A percentile compares a stretch with the other conserved stretches of the same genome.
Evolutionary conservation across 2,797 vertebrate genomes (phyloP).

Genomic region (Neostethus bicornis): DNA sequence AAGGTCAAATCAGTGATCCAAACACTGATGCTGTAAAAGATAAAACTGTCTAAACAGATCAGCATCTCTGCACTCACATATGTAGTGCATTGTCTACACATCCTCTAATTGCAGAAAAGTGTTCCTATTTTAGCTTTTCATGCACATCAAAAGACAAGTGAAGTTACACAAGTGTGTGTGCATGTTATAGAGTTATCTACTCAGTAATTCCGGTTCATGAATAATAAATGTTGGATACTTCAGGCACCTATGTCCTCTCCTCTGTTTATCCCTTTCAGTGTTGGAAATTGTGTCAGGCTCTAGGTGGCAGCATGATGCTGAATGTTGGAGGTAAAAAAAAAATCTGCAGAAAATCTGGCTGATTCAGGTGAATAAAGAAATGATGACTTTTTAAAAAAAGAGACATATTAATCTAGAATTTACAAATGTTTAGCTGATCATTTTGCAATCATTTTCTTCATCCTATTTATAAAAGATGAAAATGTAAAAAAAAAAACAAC

Average conservation of each 20-base stretch:
- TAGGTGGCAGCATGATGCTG: constrained; percentile 74
- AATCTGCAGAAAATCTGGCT: constrained; percentile 9
- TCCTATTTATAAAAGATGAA: constrained; percentile 1
- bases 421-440: background rate
- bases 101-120: constrained; percentile 41
- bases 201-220: constrained; percentile 69
- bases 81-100: constrained; percentile 44
- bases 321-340: constrained; percentile 25
- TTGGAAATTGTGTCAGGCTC: constrained; percentile 47
- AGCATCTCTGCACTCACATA: constrained; percentile 20
- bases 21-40: background rate
- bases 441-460: background rate
- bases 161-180: constrained; percentile 41
- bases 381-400: background rate
- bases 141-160: constrained; percentile 52
- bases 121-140: constrained; percentile 59
- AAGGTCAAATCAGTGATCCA: constrained; percentile 17
- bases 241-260: constrained; percentile 47
- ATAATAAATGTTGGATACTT: constrained; percentile 76
- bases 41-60: constrained; percentile 29
- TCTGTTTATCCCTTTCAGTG: constrained; percentile 28
- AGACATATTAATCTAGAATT: background rate
- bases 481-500: background rate
- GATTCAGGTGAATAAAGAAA: background rate
- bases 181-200: constrained; percentile 50